Evolutionary conservation across 2,113 vertebrate genomes (phyloP).

Genomic region (Tapirus terrestris): DNA sequence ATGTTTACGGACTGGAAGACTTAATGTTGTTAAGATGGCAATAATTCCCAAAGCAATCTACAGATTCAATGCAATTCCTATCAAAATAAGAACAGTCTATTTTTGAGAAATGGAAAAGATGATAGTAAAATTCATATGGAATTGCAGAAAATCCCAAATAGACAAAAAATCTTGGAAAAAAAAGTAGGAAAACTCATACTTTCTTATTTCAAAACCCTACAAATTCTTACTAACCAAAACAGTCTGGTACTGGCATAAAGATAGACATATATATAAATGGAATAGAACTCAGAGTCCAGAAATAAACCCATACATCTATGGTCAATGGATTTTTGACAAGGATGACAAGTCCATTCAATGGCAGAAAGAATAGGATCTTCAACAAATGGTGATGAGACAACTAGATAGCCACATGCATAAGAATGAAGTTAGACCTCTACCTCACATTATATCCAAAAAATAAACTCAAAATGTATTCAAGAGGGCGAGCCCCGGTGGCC

Average conservation of each 20-base stretch:
- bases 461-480: neutral
- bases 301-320: neutral
- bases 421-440: neutral
- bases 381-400: neutral
- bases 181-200: neutral
- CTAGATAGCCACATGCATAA: neutral
- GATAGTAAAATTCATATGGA: neutral
- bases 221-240: neutral
- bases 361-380: neutral
- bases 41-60: neutral
- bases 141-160: neutral
- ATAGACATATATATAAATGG: neutral
- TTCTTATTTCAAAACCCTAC: conserved; percentile 7
- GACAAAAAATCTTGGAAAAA: neutral
- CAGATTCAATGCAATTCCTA: neutral
- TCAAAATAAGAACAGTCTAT: neutral
- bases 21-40: neutral
- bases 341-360: neutral
- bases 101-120: neutral
- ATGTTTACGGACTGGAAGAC: neutral
- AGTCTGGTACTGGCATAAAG: neutral
- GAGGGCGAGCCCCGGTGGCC: neutral
- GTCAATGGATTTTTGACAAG: neutral
- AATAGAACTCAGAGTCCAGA: neutral
- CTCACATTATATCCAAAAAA: neutral